Evolutionary conservation across 2,113 vertebrate genomes (phyloP).

Genomic region (Verasper variegatus): DNA sequence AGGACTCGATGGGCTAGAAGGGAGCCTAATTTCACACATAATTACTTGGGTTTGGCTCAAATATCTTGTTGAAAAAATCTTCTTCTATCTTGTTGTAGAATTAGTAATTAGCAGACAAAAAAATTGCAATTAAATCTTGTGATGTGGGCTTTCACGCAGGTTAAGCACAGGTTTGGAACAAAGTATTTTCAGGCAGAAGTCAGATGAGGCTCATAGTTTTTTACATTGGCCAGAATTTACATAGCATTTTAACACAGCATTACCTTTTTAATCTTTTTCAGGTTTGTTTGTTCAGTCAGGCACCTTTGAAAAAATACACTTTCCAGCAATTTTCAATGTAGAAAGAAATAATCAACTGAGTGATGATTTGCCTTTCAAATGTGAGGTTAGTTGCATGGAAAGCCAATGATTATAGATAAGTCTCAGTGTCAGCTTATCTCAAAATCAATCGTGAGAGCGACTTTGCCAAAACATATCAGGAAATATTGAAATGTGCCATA

Average conservation of each 20-base stretch:
- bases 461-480: background rate
- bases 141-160: background rate
- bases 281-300: no score
- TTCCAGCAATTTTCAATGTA: background rate
- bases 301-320: background rate
- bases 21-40: constrained; percentile 22
- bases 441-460: background rate
- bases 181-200: background rate
- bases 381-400: constrained; percentile 18
- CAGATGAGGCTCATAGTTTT: background rate
- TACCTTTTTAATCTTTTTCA: background rate
- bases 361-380: constrained; percentile 37
- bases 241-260: background rate
- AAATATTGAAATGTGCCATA: constrained; percentile 34
- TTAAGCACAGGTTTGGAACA: background rate
- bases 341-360: background rate
- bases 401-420: background rate
- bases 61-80: constrained; percentile 11
- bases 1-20: constrained; percentile 22
- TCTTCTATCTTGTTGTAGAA: background rate
- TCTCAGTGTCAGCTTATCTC: constrained; percentile 11
- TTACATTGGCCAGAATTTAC: background rate
- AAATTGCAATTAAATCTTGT: background rate
- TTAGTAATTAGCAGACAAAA: constrained; percentile 21
- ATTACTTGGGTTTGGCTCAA: constrained; percentile 22